A percentile compares a stretch with the other conserved stretches of the same genome.
These are phyloP conservation scores for Drosophila cognata DNA, from an alignment of 2,888 invertebrate genomes.

Conservation along the genomic window DNA sequence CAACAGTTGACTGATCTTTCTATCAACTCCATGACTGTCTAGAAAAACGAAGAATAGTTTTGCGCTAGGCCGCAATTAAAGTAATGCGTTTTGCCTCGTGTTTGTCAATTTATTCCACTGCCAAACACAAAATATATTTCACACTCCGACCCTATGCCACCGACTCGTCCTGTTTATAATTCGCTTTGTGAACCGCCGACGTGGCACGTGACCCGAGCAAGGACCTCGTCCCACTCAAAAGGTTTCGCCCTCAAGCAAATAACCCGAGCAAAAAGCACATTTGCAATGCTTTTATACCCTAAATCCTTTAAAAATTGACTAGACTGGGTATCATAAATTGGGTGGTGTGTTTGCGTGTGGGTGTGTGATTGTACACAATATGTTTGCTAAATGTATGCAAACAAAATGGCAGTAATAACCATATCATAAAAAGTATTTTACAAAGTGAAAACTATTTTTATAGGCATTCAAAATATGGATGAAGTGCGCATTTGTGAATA, in stretches of 20 bases:
- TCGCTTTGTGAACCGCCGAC: slow-evolving; percentile 21
- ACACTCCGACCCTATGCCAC: background rate
- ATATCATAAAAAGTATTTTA: background rate
- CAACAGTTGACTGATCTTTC: slow-evolving; percentile 1
- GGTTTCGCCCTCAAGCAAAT: background rate
- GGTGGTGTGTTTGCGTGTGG: background rate
- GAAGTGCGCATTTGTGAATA: background rate
- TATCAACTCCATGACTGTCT: background rate
- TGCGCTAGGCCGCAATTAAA: slow-evolving; percentile 41
- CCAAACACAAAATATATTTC: slow-evolving; percentile 38
- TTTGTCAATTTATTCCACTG: slow-evolving; percentile 44
- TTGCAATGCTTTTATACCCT: slow-evolving; percentile 20
- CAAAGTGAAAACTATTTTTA: background rate
- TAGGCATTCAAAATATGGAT: background rate
- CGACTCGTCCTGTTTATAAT: slow-evolving; percentile 28
- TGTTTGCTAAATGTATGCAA: background rate
- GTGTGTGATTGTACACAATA: background rate
- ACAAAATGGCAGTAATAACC: background rate
- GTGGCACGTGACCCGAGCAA: slow-evolving; percentile 50
- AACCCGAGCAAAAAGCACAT: slow-evolving; percentile 24
- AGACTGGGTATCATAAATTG: slow-evolving; percentile 1
- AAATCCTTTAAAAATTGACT: background rate
- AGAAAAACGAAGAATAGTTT: background rate
- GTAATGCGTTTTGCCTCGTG: slow-evolving; percentile 24
- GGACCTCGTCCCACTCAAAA: slow-evolving; percentile 5